Base-by-base conservation (phyloP, 1,140 invertebrate species). In the Ditylenchus dipsaci region DNA sequence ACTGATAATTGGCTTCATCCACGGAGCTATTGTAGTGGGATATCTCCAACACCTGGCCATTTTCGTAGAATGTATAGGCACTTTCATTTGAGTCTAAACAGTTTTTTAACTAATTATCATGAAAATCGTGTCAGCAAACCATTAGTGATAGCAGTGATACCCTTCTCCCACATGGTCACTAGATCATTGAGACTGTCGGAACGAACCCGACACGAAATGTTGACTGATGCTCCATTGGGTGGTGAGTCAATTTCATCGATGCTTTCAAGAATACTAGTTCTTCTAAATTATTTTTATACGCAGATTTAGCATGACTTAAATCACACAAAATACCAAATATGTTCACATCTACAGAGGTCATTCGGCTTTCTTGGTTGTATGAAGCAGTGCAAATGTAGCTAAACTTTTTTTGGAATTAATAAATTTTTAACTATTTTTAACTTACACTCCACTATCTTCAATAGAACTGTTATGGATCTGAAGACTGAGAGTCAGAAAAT, bases 141-240 rank as follows among this genome's bases (percentile, higher is more conserved):
- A n/a, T 61, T 61, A 21, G 19, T 61, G 8, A 61, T 30, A 15
- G 59, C 59, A 5, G 38, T 45, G 27, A 61, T 61, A 5, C 59
- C 59, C 29, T 61, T 61, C 17, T 61, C 59, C 59, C 59, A 61
- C 59, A 61, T 61, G 8, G 38, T 45, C 29, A 30, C n/a, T 15
- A 61, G 17, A 33, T 61, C 59, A 1, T n/a, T 19, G 53, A 11
- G 29, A 19, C n/a, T 21, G 59, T 45, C n/a, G 27, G 59, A 33
- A 30, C 27, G 19, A 3, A 61, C 59, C 1, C 59, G 59, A 61
- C 59, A 61, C 3, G 59, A 61, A 17, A 61, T 30, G n/a, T 61
- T 61, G 3, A 23, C n/a, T 19, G 59, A 30, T 45, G n/a, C 29
- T 21, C 59, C 59, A 17, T 30, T 17, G 1, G 59, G n/a, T 45